Evolutionary conservation across 2,888 invertebrate genomes (phyloP), one percentile per base, ranked within the genome.

Genomic region (Crossocerus cetratus): DNA sequence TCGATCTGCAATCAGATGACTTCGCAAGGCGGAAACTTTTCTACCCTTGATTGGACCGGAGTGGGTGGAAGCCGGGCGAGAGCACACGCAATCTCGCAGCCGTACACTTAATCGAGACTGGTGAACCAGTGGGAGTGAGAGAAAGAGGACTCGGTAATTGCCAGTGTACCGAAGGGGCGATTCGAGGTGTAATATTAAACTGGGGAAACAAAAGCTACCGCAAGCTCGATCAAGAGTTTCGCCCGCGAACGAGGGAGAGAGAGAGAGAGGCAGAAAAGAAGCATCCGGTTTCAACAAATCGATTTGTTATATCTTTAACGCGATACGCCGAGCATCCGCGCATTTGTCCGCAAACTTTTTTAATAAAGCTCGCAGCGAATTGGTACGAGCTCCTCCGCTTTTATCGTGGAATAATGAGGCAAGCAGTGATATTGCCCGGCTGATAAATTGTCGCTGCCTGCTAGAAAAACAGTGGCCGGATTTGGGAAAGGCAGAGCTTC

Each of bases 341-440:
- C 71, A 71, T 76, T 75, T 68, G 70, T 57, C 67, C 42, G 42
- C 49, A 56, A 76, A 76, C 75, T 76, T 76, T 76, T 76, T 75
- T 75, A 75, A 76, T 76, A 75, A 76, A 75, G 71, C 67, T 76
- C 74, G 74, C 66, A 70, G 70, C 74, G 66, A 63, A 69, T 32
- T 8, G 8, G 5, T 74, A 65, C 63, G 64, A 62, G 74, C 54
- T 63, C 55, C 63, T 60, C 32, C 69, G 0, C 8, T 65, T 67
- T 70, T 66, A 61, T 58, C 69, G 14, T 49, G 55, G 70, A 70
- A 67, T 65, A 74, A 74, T 66, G 70, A 70, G 32, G 32, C 32
- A 67, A 65, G 66, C 69, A 14, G 66, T 69, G 63, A 69, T 69
- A 75, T 75, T 74, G 69, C 66, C 22, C 22, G 44, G 22, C 45